phyloP scores from a whole-genome alignment of 2,113 vertebrate genomes.

The Planiliza haematocheilus region DNA sequence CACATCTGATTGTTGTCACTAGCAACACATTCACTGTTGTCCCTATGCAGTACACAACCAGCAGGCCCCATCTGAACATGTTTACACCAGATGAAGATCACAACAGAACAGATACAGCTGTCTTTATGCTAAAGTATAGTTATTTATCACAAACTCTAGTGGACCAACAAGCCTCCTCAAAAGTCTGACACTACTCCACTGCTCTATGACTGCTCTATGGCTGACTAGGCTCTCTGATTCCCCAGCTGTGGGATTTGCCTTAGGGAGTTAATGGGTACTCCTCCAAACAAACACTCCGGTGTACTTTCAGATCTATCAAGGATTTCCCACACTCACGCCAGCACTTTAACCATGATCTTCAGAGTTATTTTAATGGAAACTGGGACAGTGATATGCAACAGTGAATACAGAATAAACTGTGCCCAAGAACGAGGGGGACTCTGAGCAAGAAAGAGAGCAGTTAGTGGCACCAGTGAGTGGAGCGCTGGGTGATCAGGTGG shows the following conservation, averaged over 20 bases:
- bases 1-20: conserved; percentile 52
- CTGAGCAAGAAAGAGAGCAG: conserved; percentile 7
- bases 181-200: background rate
- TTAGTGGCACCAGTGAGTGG: conserved; percentile 48
- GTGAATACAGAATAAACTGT: background rate
- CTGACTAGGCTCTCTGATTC: conserved; percentile 10
- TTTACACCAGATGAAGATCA: conserved; percentile 35
- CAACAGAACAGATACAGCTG: conserved; percentile 16
- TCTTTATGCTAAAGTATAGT: background rate
- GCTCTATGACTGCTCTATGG: background rate
- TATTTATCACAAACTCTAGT: background rate
- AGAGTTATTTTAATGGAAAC: background rate
- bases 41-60: conserved; percentile 32
- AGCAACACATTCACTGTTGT: conserved; percentile 45
- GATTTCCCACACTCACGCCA: background rate
- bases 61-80: conserved; percentile 16
- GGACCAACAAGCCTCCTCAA: no score
- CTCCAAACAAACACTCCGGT: conserved; percentile 19
- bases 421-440: conserved; percentile 6
- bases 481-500: conserved; percentile 77
- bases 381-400: background rate
- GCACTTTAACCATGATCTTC: background rate
- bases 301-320: conserved; percentile 3
- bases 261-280: background rate
- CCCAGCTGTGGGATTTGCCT: background rate